phyloP scores from a whole-genome alignment of 2,888 invertebrate genomes.

The Nomada hirtipes region DNA sequence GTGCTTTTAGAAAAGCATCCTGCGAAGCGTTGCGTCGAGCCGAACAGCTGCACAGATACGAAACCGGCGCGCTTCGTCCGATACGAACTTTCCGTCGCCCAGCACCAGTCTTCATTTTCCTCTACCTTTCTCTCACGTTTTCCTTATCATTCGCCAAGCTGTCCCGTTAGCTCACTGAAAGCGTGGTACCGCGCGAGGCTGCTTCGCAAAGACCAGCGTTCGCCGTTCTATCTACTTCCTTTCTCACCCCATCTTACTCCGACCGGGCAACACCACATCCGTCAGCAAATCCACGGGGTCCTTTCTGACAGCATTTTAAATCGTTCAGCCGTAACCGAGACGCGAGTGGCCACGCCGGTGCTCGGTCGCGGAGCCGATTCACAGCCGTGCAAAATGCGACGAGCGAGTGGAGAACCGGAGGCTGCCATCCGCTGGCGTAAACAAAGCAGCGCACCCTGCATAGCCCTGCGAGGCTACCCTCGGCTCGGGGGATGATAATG shows the following conservation, averaged over 20 bases:
- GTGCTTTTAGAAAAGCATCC: not conserved
- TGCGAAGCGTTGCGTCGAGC: not conserved
- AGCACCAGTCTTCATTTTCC: not conserved
- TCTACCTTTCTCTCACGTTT: not conserved
- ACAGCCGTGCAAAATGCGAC: slow-evolving; percentile 1
- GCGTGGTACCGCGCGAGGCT: slow-evolving; percentile 9
- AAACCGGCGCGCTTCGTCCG: not conserved
- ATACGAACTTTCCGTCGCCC: slow-evolving; percentile 11
- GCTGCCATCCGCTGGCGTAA: slow-evolving; percentile 36
- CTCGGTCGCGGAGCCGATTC: slow-evolving; percentile 4
- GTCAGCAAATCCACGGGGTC: slow-evolving; percentile 52
- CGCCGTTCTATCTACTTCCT: slow-evolving; percentile 33
- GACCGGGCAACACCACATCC: slow-evolving; percentile 42
- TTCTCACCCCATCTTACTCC: slow-evolving; percentile 55
- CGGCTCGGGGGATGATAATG: slow-evolving; percentile 28
- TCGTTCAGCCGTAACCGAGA: slow-evolving; percentile 3
- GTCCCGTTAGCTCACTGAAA: slow-evolving; percentile 14
- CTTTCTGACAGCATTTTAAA: slow-evolving; percentile 44
- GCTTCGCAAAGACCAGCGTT: not conserved
- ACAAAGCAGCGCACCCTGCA: slow-evolving; percentile 49
- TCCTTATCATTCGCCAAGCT: not conserved
- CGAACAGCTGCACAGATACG: not conserved
- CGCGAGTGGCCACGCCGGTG: slow-evolving; percentile 3
- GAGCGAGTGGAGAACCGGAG: not conserved
- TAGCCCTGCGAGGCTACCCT: slow-evolving; percentile 1